A percentile compares a stretch with the other conserved stretches of the same genome.
Conservation (phyloP, 2,113 vertebrate species). For the Crotalus horridus region DNA sequence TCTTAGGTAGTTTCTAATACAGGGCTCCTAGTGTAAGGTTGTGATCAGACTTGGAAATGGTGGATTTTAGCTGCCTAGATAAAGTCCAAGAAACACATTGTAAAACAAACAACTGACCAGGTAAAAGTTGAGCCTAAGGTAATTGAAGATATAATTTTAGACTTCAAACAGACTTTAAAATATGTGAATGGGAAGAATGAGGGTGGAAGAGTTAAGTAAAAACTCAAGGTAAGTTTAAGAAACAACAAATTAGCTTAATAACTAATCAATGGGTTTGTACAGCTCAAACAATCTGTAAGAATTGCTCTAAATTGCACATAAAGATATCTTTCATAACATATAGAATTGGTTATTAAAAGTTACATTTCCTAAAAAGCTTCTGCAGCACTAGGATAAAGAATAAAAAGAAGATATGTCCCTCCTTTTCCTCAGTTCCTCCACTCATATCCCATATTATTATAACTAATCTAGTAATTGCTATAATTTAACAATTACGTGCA, state of each 20-base stretch:
- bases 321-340: constrained; percentile 24
- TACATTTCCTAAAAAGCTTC: constrained; percentile 25
- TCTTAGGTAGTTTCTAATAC: neutral
- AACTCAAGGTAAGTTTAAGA: neutral
- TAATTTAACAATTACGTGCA: neutral
- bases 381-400: neutral
- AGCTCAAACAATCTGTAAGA: constrained; percentile 26
- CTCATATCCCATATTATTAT: neutral
- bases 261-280: constrained; percentile 21
- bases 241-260: constrained; percentile 15
- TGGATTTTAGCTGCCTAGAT: neutral
- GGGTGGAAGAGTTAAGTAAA: constrained; percentile 16
- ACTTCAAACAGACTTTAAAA: neutral
- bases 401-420: neutral
- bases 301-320: constrained; percentile 22
- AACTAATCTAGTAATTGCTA: neutral
- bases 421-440: neutral
- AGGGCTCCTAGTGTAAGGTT: neutral
- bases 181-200: neutral
- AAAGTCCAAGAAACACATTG: neutral
- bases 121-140: neutral
- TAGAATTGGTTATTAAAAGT: constrained; percentile 18
- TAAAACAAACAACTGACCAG: neutral
- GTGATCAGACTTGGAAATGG: neutral
- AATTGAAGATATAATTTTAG: neutral